These are phyloP conservation scores for Ganaspis sp. DNA, from an alignment of 1,140 invertebrate species.

Conservation along the genomic window DNA sequence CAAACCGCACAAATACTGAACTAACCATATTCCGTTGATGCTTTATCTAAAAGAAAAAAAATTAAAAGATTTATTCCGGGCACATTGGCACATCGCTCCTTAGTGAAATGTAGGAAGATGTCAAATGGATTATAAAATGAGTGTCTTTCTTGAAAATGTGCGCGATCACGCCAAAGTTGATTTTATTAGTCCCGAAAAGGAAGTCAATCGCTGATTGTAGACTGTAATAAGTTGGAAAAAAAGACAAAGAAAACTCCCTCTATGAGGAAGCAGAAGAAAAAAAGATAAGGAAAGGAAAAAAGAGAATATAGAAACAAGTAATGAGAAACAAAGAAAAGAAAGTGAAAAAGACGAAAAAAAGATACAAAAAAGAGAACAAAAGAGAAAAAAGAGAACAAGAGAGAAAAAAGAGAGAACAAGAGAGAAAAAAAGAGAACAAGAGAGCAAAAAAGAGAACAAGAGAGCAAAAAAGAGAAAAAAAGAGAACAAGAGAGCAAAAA, in stretches of 20 bases:
- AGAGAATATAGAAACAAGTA: too few relatives aligned
- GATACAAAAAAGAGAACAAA: too few relatives aligned
- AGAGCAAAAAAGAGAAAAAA: too few relatives aligned
- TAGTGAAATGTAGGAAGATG: constrained; percentile 37
- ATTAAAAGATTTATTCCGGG: constrained; percentile 60
- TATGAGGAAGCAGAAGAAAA: too few relatives aligned
- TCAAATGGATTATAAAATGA: constrained; percentile 9
- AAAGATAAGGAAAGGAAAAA: too few relatives aligned
- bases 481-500: too few relatives aligned
- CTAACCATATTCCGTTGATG: constrained; percentile 73
- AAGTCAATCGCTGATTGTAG: neutral
- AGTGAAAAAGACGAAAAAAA: too few relatives aligned
- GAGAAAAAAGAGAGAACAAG: too few relatives aligned
- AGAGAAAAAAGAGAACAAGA: too few relatives aligned
- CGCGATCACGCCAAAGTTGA: constrained; percentile 6
- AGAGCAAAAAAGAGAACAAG: too few relatives aligned
- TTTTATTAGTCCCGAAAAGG: neutral
- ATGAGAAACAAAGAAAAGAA: too few relatives aligned
- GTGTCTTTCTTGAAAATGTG: neutral
- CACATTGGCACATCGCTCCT: constrained; percentile 50
- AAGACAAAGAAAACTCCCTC: constrained; percentile 9
- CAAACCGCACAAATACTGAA: constrained; percentile 66
- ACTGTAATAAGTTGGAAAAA: constrained; percentile 3
- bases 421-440: too few relatives aligned
- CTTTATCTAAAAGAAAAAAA: constrained; percentile 70